phyloP scores from a whole-genome alignment of 2,797 vertebrate species.

The Coregonus suidteri region DNA sequence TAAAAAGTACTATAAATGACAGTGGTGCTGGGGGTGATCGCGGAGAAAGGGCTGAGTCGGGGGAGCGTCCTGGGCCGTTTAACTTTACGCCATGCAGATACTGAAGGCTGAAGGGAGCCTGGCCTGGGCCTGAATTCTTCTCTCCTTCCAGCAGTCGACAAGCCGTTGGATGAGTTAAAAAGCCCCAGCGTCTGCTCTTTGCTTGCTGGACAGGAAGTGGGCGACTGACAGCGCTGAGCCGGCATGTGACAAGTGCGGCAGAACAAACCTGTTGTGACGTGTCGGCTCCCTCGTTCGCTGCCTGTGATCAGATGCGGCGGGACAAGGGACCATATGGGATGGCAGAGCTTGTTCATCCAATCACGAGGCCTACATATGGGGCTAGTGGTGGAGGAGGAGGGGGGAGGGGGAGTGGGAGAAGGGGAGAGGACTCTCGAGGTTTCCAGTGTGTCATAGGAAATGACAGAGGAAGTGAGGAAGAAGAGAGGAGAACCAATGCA shows the following conservation, averaged over 20 bases:
- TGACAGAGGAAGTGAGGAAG: slow-evolving; percentile 48
- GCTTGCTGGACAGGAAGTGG: not conserved
- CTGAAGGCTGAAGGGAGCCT: not conserved
- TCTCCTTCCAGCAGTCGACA: not conserved
- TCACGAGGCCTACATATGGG: slow-evolving; percentile 68
- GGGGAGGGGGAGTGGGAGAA: slow-evolving; percentile 8
- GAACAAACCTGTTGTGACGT: slow-evolving; percentile 79
- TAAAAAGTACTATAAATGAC: slow-evolving; percentile 79
- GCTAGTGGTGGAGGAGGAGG: slow-evolving; percentile 49
- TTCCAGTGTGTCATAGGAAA: slow-evolving; percentile 60
- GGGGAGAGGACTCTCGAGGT: slow-evolving; percentile 42
- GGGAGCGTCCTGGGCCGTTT: slow-evolving; percentile 46
- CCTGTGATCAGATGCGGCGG: slow-evolving; percentile 74
- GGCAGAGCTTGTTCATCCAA: slow-evolving; percentile 79
- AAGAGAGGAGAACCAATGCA: slow-evolving; percentile 23
- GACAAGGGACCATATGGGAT: slow-evolving; percentile 82
- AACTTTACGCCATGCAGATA: slow-evolving; percentile 34
- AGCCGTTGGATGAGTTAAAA: slow-evolving; percentile 56
- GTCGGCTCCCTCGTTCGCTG: slow-evolving; percentile 69
- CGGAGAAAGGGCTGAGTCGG: slow-evolving; percentile 53
- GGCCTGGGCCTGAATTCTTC: not conserved
- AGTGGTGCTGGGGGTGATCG: slow-evolving; percentile 67
- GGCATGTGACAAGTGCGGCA: slow-evolving; percentile 69
- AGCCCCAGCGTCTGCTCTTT: slow-evolving; percentile 63
- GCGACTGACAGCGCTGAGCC: slow-evolving; percentile 55